A percentile compares a stretch with the other conserved stretches of the same genome.
Evolutionary conservation across 2,888 invertebrate species (phyloP).

Genomic region (Eretmocerus hayati): DNA sequence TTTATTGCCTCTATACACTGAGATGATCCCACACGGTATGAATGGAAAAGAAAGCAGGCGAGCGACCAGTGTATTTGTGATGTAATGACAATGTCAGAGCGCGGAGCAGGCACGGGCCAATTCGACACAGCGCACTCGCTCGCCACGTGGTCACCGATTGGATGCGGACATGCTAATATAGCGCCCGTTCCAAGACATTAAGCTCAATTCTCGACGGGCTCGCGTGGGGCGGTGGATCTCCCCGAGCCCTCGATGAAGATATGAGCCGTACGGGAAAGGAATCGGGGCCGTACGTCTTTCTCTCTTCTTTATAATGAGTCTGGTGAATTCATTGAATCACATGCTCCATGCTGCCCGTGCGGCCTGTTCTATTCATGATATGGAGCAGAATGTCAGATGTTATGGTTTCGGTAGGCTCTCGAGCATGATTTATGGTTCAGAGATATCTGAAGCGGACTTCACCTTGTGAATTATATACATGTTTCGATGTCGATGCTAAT

Average conservation of each 20-base stretch:
- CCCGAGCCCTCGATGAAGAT: slow-evolving; percentile 10
- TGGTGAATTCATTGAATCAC: slow-evolving; percentile 19
- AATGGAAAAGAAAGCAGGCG: background rate
- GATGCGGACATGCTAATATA: slow-evolving; percentile 47
- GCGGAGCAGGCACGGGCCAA: no score
- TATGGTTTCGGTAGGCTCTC: background rate
- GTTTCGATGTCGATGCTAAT: no score
- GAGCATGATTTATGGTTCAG: slow-evolving; percentile 9
- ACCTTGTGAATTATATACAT: no score
- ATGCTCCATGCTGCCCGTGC: background rate
- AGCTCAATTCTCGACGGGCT: slow-evolving; percentile 26
- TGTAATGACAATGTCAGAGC: slow-evolving; percentile 46
- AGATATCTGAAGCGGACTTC: no score
- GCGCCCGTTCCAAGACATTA: slow-evolving; percentile 47
- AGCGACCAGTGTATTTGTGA: slow-evolving; percentile 38
- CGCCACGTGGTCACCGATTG: slow-evolving; percentile 46
- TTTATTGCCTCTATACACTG: slow-evolving; percentile 18
- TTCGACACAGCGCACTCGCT: slow-evolving; percentile 43
- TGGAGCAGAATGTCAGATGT: slow-evolving; percentile 13
- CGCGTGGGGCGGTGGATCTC: slow-evolving; percentile 1
- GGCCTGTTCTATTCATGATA: slow-evolving; percentile 14
- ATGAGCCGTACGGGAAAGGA: slow-evolving; percentile 4
- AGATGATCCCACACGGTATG: background rate
- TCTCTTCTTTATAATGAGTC: slow-evolving; percentile 3
- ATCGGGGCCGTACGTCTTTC: slow-evolving; percentile 1